phyloP scores from a whole-genome alignment of 2,888 invertebrate species.

The Nemoura dubitans region DNA sequence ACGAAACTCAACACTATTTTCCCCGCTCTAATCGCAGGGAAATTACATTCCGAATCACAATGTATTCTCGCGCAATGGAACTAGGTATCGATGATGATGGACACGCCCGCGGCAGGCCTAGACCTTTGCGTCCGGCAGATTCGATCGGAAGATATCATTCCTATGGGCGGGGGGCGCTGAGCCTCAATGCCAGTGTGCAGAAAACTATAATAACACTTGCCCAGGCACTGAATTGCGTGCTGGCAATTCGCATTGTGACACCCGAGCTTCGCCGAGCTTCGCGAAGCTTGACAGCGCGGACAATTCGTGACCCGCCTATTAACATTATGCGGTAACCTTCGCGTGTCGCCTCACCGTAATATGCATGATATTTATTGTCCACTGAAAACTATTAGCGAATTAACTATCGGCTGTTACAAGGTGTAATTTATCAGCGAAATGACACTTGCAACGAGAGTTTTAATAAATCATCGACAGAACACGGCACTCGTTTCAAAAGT shows the following conservation, averaged over 20 bases:
- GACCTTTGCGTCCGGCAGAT: conserved; percentile 15
- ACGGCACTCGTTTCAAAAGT: background rate
- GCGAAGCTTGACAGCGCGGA: background rate
- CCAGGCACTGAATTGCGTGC: background rate
- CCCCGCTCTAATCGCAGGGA: background rate
- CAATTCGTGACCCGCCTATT: conserved; percentile 7
- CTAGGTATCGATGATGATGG: background rate
- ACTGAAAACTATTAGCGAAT: conserved; percentile 2
- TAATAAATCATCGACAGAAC: background rate
- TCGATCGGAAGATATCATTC: background rate
- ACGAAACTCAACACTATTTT: background rate
- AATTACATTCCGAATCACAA: background rate
- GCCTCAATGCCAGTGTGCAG: background rate
- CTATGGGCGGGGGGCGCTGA: no score
- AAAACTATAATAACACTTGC: background rate
- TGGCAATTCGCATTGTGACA: background rate
- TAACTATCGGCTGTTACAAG: background rate
- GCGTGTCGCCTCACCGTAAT: background rate
- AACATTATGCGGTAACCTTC: background rate
- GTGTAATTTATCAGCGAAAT: background rate
- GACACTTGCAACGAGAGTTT: background rate
- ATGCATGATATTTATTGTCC: background rate
- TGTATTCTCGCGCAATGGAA: background rate
- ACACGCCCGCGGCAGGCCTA: conserved; percentile 19
- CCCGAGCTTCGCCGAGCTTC: background rate